These are phyloP conservation scores for Fragariocoptes setiger DNA, from an alignment of 1,140 invertebrate species.

Conservation along the genomic window DNA sequence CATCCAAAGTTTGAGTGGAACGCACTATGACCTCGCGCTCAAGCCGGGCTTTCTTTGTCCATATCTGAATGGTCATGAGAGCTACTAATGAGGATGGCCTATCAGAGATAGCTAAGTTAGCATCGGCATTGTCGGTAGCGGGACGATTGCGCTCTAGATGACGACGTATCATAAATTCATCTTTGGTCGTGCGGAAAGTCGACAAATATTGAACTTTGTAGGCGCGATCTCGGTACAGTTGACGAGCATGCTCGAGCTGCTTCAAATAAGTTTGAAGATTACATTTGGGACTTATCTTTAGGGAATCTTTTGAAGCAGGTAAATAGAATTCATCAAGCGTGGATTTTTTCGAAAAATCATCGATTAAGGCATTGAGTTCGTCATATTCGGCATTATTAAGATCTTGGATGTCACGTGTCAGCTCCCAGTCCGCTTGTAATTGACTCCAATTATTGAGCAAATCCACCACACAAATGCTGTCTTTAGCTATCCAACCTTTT, in stretches of 20 bases:
- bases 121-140: not conserved
- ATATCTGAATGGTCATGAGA: constrained; percentile 10
- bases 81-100: not conserved
- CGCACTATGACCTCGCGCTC: constrained; percentile 25
- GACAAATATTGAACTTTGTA: not conserved
- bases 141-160: not conserved
- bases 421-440: too few relatives aligned
- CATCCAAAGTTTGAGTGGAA: constrained; percentile 27
- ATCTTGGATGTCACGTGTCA: too few relatives aligned
- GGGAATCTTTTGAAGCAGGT: too few relatives aligned
- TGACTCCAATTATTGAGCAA: too few relatives aligned
- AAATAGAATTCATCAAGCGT: too few relatives aligned
- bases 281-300: too few relatives aligned
- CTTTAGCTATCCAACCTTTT: too few relatives aligned
- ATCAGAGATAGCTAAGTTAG: not conserved
- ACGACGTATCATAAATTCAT: not conserved
- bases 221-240: not conserved
- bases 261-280: not conserved
- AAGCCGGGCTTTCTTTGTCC: constrained; percentile 5
- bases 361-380: too few relatives aligned
- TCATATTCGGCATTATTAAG: too few relatives aligned
- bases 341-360: too few relatives aligned
- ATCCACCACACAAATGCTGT: too few relatives aligned
- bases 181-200: not conserved
- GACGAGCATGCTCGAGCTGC: not conserved